A percentile compares a stretch with the other conserved stretches of the same genome.
These are phyloP conservation scores for Bambusicola thoracicus DNA, from an alignment of 2,113 vertebrate genomes.

Conservation along the genomic window DNA sequence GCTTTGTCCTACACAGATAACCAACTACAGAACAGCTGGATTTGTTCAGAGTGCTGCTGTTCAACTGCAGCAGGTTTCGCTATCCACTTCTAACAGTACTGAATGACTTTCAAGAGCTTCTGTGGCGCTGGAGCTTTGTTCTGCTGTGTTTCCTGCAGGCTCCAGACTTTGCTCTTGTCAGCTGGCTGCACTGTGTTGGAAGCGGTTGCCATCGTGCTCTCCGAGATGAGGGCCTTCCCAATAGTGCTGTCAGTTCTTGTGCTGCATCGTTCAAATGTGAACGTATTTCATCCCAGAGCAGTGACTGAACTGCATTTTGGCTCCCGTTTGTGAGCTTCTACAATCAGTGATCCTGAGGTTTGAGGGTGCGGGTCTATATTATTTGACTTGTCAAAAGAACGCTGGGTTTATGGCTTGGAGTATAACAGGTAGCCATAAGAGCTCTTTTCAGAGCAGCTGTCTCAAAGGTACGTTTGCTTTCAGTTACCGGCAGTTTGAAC, in stretches of 20 bases:
- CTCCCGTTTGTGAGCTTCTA: neutral
- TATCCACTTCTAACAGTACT: neutral
- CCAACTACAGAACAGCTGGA: neutral
- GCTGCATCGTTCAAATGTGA: neutral
- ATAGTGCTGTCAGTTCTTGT: neutral
- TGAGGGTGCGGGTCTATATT: neutral
- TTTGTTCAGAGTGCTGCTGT: neutral
- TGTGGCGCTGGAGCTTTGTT: conserved; percentile 6
- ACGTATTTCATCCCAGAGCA: neutral
- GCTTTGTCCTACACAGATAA: neutral
- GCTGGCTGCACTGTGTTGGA: neutral
- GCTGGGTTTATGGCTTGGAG: conserved; percentile 3
- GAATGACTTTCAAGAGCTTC: neutral
- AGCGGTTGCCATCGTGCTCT: neutral
- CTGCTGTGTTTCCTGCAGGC: neutral
- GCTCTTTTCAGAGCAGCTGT: conserved; percentile 14
- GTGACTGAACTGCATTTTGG: neutral
- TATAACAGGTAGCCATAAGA: conserved; percentile 47
- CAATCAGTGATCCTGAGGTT: neutral
- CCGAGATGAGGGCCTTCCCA: conserved; percentile 9
- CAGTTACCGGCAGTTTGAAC: neutral
- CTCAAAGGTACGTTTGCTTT: conserved; percentile 26
- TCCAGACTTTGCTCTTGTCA: neutral
- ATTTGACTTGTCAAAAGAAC: neutral
- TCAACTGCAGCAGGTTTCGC: conserved; percentile 7